Conservation (phyloP, 1,140 invertebrate genomes). For the Apis florea region DNA sequence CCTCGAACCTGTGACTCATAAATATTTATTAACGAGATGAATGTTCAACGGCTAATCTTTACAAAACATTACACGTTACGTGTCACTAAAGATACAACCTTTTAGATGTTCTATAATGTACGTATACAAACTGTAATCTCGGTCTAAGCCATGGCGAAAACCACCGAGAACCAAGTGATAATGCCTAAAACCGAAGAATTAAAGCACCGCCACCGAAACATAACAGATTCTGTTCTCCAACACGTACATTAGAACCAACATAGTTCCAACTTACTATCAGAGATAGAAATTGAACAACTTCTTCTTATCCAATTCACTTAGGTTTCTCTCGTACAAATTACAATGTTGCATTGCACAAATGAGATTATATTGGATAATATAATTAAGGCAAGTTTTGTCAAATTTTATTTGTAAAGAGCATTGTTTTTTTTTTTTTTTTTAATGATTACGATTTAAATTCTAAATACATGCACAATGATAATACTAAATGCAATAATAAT, state of each 20-base stretch:
- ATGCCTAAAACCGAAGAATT: slow-evolving; percentile 21
- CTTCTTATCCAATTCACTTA: neutral
- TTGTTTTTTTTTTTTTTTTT: too few species aligned
- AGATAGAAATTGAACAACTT: neutral
- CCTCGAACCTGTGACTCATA: neutral
- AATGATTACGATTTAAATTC: too few species aligned
- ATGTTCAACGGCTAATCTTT: neutral
- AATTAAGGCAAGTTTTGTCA: too few species aligned
- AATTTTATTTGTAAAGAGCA: too few species aligned
- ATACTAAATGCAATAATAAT: too few species aligned
- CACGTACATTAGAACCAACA: neutral
- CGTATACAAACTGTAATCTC: slow-evolving; percentile 10
- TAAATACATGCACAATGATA: too few species aligned
- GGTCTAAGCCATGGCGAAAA: slow-evolving; percentile 7
- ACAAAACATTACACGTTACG: neutral
- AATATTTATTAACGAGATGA: neutral
- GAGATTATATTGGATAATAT: too few species aligned
- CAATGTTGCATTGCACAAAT: too few species aligned
- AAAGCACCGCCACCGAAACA: neutral
- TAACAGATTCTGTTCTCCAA: neutral
- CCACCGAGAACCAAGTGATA: slow-evolving; percentile 3
- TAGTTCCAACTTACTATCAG: neutral
- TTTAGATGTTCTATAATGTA: neutral
- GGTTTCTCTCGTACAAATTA: too few species aligned
- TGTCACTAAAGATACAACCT: neutral